phyloP scores from a whole-genome alignment of 2,113 vertebrate genomes.

The Hippocampus guttulatus region DNA sequence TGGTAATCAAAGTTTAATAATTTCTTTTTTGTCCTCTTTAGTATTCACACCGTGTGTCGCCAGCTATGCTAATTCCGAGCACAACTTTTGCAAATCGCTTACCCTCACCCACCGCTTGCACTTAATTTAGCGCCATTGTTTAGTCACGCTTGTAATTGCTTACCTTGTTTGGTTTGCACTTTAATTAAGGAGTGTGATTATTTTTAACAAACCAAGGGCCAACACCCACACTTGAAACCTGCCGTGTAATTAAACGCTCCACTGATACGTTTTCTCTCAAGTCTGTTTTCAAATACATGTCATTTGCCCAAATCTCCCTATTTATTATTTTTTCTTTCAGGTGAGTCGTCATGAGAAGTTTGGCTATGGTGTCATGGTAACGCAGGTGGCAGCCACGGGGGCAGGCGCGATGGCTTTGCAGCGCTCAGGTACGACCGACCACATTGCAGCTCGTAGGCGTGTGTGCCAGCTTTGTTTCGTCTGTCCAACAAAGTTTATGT shows the following conservation, averaged over 20 bases:
- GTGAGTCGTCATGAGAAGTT: slow-evolving; percentile 83
- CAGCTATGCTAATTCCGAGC: background rate
- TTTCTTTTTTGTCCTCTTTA: slow-evolving; percentile 3
- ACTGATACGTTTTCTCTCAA: background rate
- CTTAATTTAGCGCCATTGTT: slow-evolving; percentile 52
- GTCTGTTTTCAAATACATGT: background rate
- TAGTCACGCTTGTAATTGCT: slow-evolving; percentile 32
- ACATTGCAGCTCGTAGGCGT: background rate
- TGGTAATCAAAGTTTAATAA: background rate
- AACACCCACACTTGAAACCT: background rate
- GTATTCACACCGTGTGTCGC: background rate
- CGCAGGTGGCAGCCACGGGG: slow-evolving; percentile 85
- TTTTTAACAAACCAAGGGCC: slow-evolving; percentile 29
- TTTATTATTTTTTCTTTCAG: slow-evolving; percentile 55
- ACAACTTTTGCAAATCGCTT: slow-evolving; percentile 14
- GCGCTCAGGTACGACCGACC: slow-evolving; percentile 76
- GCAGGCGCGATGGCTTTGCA: slow-evolving; percentile 78
- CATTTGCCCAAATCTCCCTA: background rate
- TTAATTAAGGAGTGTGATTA: slow-evolving; percentile 46
- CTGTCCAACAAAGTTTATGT: no score
- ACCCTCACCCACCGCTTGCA: background rate
- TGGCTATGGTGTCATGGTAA: slow-evolving; percentile 82
- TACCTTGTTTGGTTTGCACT: slow-evolving; percentile 27
- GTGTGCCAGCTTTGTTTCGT: background rate
- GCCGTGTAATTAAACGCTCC: slow-evolving; percentile 7